Conservation (phyloP, 1,140 invertebrate species). For the Papilio machaon region DNA sequence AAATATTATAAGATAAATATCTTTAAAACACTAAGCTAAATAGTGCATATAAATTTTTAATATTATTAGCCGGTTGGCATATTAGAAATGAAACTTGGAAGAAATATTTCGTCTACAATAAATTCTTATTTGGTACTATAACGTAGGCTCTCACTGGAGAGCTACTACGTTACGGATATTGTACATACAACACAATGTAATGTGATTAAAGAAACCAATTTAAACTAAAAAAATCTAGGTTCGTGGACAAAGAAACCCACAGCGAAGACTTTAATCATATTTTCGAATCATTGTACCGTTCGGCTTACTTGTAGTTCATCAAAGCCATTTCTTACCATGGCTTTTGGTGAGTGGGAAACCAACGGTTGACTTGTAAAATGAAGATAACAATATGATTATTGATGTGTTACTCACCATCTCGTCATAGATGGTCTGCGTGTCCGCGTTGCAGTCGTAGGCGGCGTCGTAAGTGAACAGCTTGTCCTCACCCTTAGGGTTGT, state of each 20-base stretch:
- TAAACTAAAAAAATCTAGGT: too few species aligned
- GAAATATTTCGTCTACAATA: background rate
- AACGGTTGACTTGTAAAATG: too few species aligned
- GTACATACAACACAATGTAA: too few species aligned
- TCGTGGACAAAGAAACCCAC: too few species aligned
- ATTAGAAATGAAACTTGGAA: background rate
- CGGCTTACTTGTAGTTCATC: too few species aligned
- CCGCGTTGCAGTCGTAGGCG: slow-evolving; percentile 93
- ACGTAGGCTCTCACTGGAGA: background rate
- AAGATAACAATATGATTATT: background rate
- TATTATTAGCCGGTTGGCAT: background rate
- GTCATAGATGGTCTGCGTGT: slow-evolving; percentile 97
- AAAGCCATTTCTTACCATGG: too few species aligned
- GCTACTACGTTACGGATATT: background rate
- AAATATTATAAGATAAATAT: background rate
- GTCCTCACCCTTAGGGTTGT: slow-evolving; percentile 82
- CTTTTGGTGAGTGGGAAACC: too few species aligned
- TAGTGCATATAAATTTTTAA: background rate
- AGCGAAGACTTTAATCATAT: too few species aligned
- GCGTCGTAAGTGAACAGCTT: slow-evolving; percentile 97
- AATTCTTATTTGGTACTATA: background rate
- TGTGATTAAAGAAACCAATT: too few species aligned
- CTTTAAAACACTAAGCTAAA: background rate
- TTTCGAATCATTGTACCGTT: too few species aligned
- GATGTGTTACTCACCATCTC: slow-evolving; percentile 83